Evolutionary conservation across 53 echinoderm and acorn worm genomes (phyloP), one percentile per base, ranked within the genome.

Genomic region (Pentamera pediparva): DNA sequence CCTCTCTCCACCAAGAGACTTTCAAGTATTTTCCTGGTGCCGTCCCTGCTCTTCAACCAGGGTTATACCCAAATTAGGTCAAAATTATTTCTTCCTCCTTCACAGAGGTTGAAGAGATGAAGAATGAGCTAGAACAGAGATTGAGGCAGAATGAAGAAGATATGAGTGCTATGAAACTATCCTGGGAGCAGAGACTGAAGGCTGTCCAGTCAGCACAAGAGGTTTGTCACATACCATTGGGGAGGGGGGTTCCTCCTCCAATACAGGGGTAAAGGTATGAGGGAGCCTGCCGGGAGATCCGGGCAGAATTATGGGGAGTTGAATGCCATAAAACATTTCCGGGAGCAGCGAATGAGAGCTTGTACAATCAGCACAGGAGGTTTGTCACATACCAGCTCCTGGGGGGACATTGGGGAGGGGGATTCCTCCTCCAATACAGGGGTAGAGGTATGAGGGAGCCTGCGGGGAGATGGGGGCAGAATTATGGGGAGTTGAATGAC

Each of bases 281-380:
- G 61, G 25, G 82, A 79, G 32, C 57, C 88, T 37, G 88, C 88
- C 62, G 65, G 71, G 30, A 62, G 73, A 51, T 79, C 91, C 31
- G 62, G 85, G 36, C 77, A 69, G 73, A 96, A 96, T 78, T 82
- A 96, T 39, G 56, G 38, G 0, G 96, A 96, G 79, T 91, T 96
- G 96, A 87, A 90, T n/a, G 76, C 75, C 7, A 88, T 91, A 83
- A 90, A 91, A 81, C 83, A 91, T 48, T 85, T 88, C 2, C 91
- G 96, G 96, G 84, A 96, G 62, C 96, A 96, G 76, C 87, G 82
- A 47, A 80, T 96, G 28, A 85, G 85, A 43, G 95, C 90, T n/a
- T 32, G 95, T 87, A 9, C 85, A 96, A 15, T 45, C 96, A 59
- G 88, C 88, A 7, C 91, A 96, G 39, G 86, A 87, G 91, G 96